Conservation (phyloP, 2,888 invertebrate genomes). For the Oeneis ivallda region DNA sequence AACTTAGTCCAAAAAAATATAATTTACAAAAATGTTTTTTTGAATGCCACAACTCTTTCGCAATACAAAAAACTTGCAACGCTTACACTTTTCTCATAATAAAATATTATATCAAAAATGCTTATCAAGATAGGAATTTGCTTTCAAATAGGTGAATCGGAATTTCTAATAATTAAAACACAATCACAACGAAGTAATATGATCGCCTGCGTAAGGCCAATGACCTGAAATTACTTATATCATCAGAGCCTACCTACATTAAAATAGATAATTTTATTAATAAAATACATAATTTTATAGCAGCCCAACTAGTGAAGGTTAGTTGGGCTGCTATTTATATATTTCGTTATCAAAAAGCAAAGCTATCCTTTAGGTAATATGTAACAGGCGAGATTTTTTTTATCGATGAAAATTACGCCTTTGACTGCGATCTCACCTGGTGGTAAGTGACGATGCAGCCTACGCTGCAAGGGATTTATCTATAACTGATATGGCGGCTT, state of each 20-base stretch:
- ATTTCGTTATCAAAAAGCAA: background rate
- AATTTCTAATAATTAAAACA: background rate
- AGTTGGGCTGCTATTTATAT: background rate
- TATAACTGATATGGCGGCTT: too few species aligned
- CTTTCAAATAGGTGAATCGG: background rate
- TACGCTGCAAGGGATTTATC: too few species aligned
- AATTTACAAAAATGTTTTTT: background rate
- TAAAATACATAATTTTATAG: too few species aligned
- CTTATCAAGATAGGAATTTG: background rate
- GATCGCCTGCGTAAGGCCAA: background rate
- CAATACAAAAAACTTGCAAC: slow-evolving; percentile 2
- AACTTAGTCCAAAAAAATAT: background rate
- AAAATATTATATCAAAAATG: background rate
- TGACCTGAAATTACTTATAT: background rate
- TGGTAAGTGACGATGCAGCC: too few species aligned
- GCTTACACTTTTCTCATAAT: background rate
- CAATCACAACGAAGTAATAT: background rate
- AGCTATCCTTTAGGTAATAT: too few species aligned
- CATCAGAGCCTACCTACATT: background rate
- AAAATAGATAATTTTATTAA: too few species aligned
- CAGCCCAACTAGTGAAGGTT: too few species aligned
- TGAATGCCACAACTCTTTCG: background rate
- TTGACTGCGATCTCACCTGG: too few species aligned
- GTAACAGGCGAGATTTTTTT: too few species aligned
- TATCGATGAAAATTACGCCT: too few species aligned